Evolutionary conservation across 2,113 vertebrate genomes (phyloP), one percentile per base, ranked within the genome.

Genomic region (Lophura nycthemera): DNA sequence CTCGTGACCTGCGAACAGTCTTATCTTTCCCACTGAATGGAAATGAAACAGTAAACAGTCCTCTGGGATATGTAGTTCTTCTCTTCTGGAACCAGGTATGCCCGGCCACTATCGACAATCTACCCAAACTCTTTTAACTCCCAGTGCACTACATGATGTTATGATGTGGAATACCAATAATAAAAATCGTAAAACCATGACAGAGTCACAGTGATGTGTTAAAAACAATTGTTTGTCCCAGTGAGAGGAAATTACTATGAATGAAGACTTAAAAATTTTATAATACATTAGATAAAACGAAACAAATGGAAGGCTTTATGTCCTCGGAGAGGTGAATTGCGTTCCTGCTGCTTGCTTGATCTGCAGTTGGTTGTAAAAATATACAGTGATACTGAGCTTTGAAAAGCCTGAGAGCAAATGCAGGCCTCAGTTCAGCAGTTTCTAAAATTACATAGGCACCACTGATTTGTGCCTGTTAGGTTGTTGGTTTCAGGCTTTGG

Each of bases 401-500:
- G 89, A 88, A 84, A 87, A 91, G 38, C 32, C 1, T 0, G 60
- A 88, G 91, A 89, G 87, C 60, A 87, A 89, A 82, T 77, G 91
- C 89, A 90, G 83, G 86, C 88, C 73, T 93, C 45, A 17, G 78
- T 88, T 92, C 71, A 87, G 47, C 91, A 80, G 42, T 80, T 91
- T 57, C 88, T 92, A 82, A 88, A 95, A 93, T 95, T 86, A 52
- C 38, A 71, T 56, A 83, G 87, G 61, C 88, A 83, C 65, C 61
- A 73, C 61, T 92, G 91, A 83, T 95, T 96, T 93, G 75, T 91
- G 85, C 72, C 82, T 72, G 65, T 75, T 86, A 83, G 94, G 86
- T 91, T 95, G 88, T 69, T 86, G 60, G 82, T 81, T 91, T 65
- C 42, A 92, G 85, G 85, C 95, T 96, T 92, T 90, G 88, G 75